phyloP scores from a whole-genome alignment of 2,797 vertebrate species.

The Rhodeus uyekii region DNA sequence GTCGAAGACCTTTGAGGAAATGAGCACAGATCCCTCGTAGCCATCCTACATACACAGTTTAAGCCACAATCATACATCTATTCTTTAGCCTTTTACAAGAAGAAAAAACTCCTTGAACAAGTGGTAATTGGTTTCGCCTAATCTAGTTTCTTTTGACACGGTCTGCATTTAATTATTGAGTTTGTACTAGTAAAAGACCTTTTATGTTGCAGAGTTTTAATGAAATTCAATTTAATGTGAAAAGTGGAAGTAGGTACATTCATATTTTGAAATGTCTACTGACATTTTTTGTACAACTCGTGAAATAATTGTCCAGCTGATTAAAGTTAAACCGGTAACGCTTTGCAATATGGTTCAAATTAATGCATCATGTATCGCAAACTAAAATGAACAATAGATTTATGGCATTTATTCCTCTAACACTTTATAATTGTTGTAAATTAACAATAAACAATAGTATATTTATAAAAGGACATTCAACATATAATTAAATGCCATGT shows the following conservation, averaged over 20 bases:
- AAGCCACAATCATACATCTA: constrained; percentile 62
- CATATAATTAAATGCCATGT: too few relatives aligned
- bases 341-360: background rate
- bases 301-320: background rate
- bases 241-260: constrained; percentile 35
- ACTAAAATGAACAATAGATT: background rate
- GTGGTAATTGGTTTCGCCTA: constrained; percentile 62
- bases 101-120: constrained; percentile 57
- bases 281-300: background rate
- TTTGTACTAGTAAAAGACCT: constrained; percentile 51
- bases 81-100: constrained; percentile 55
- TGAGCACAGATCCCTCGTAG: constrained; percentile 45
- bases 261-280: constrained; percentile 23
- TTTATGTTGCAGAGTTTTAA: constrained; percentile 48
- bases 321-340: background rate
- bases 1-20: constrained; percentile 57
- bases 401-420: background rate
- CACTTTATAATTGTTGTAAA: too few relatives aligned
- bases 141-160: constrained; percentile 61
- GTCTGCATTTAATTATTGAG: constrained; percentile 60
- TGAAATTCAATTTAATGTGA: constrained; percentile 52
- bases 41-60: constrained; percentile 55
- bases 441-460: background rate
- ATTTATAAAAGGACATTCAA: background rate
- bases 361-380: background rate